Percentiles rank a stretch among this genome's conserved stretches.
phyloP scores from a whole-genome alignment of 1,140 invertebrate species.

The Ceratitis capitata region DNA sequence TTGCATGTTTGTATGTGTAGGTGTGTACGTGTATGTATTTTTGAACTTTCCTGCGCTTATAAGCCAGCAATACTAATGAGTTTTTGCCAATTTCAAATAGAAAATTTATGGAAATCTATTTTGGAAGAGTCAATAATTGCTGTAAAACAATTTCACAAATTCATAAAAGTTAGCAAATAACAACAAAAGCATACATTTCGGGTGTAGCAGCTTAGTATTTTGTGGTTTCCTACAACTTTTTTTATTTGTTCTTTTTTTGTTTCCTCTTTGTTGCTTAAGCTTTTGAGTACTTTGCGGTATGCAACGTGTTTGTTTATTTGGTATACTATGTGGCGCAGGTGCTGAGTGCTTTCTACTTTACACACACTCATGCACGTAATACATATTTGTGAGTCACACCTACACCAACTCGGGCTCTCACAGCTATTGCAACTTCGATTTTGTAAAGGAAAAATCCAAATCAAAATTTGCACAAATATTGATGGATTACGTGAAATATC shows the following conservation, averaged over 20 bases:
- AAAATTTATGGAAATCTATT: background rate
- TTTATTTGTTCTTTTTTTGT: too few relatives aligned
- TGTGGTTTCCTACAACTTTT: background rate
- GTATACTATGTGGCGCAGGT: background rate
- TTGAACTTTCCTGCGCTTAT: background rate
- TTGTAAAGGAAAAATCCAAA: background rate
- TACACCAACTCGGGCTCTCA: background rate
- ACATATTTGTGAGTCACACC: background rate
- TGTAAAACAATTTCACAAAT: background rate
- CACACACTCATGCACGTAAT: background rate
- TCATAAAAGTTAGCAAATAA: background rate
- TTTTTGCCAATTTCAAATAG: conserved; percentile 11
- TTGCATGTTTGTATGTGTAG: too few relatives aligned
- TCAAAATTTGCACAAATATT: background rate
- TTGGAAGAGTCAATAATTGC: background rate
- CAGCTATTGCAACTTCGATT: background rate
- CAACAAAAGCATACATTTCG: background rate
- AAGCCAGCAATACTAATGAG: background rate
- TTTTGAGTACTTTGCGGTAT: background rate
- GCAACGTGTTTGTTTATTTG: background rate
- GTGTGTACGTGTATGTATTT: too few relatives aligned
- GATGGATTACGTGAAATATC: too few relatives aligned
- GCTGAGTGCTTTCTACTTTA: background rate
- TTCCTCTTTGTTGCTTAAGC: too few relatives aligned
- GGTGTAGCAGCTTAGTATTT: background rate